Evolutionary conservation across 2,797 vertebrate genomes (phyloP), one percentile per base, ranked within the genome.

Genomic region (Pagetopsis macropterus): DNA sequence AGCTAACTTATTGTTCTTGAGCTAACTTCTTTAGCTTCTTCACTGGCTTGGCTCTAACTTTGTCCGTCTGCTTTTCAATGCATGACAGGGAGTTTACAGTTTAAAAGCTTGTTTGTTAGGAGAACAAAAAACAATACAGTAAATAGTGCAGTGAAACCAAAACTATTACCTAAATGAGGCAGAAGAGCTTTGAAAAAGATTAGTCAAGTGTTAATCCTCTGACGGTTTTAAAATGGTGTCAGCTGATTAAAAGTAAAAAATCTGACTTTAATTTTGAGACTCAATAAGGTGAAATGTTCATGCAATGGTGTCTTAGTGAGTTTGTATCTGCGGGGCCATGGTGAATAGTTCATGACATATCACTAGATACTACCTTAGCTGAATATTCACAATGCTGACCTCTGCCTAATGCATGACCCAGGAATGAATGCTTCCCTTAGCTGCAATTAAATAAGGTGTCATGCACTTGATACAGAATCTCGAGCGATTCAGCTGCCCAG

Each of bases 371-470:
- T 48, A 23, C 45, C 7, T 50, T 1, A 55, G 65, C 65, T 55
- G 51, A 70, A 59, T 55, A 40, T 55, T 79, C 55, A 56, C 54
- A 66, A 43, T 17, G 27, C 79, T 75, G 76, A 83, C 54, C 75
- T 77, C 60, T 14, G 58, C 10, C 52, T 65, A 63, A 67, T 48
- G 59, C 55, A 44, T 44, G 50, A 62, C 62, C 70, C 40, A 4
- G 31, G 70, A 63, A 27, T 59, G 44, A 75, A 67, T 33, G 37
- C 14, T 14, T 40, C 55, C 27, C 21, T 31, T 65, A 37, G 79
- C 27, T 49, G 90, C 75, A 90, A 88, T 87, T 68, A 85, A 85
- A 92, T 84, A 81, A 73, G 83, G 91, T 82, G 91, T 67, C 21
- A 72, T 8, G n/a, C 49, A 88, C 65, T 54, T 80, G 86, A 88